Percentiles rank a stretch among this genome's conserved stretches.
These are phyloP conservation scores for Lophotis ruficrista DNA, from an alignment of 2,113 vertebrate genomes.

Conservation along the genomic window DNA sequence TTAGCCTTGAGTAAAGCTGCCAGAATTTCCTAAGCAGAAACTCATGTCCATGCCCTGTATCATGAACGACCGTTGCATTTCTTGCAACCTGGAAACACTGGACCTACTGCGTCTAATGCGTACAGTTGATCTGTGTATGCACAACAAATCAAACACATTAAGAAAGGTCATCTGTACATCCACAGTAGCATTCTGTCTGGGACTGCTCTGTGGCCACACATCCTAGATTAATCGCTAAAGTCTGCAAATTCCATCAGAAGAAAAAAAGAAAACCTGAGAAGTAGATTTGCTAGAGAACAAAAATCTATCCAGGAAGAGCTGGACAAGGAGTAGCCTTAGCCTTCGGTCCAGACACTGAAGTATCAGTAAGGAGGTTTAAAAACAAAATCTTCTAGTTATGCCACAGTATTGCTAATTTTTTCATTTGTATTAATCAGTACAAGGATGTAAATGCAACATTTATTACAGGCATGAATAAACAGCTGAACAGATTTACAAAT, in stretches of 20 bases:
- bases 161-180: background rate
- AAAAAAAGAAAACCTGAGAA: background rate
- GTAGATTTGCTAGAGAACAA: background rate
- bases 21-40: background rate
- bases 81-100: background rate
- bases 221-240: background rate
- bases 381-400: background rate
- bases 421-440: background rate
- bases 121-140: background rate
- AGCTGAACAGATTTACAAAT: background rate
- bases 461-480: slow-evolving; percentile 9
- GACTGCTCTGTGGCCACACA: background rate
- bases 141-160: background rate
- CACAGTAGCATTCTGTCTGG: background rate
- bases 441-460: background rate
- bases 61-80: background rate
- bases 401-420: background rate
- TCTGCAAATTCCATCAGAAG: background rate
- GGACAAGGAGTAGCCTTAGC: background rate
- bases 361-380: background rate
- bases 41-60: background rate
- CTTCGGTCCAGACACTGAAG: background rate
- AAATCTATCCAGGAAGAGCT: background rate
- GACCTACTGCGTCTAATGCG: background rate
- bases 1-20: slow-evolving; percentile 7